phyloP scores from a whole-genome alignment of 2,797 vertebrate genomes.

The Sebastes iracundus region DNA sequence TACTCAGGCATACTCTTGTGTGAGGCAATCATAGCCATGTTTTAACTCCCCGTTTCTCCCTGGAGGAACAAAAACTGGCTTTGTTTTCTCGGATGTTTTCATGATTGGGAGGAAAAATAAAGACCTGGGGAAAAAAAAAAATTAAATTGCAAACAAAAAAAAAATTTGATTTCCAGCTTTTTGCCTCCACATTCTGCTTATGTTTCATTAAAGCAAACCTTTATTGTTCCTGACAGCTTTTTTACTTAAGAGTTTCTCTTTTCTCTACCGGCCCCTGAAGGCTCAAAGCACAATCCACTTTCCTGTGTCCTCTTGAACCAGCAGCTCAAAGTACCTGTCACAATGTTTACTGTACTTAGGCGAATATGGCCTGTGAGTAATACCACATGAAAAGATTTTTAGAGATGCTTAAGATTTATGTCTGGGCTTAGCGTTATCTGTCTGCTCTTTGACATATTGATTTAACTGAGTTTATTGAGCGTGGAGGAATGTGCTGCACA shows the following conservation, averaged over 20 bases:
- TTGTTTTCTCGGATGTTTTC: conserved; percentile 18
- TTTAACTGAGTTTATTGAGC: conserved; percentile 78
- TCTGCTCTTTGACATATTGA: conserved; percentile 80
- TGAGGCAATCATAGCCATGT: conserved; percentile 30
- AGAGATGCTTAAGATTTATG: conserved; percentile 76
- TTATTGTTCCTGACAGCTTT: conserved; percentile 52
- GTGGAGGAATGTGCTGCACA: conserved; percentile 75
- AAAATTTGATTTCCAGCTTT: not conserved
- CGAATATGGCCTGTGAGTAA: conserved; percentile 73
- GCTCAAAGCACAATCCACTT: conserved; percentile 59
- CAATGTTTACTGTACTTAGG: conserved; percentile 78
- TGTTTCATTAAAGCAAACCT: conserved; percentile 63
- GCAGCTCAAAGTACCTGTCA: conserved; percentile 76
- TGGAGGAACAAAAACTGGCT: not conserved
- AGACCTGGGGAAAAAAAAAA: not conserved
- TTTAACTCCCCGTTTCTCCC: conserved; percentile 34
- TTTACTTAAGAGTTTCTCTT: conserved; percentile 52
- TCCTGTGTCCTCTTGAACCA: conserved; percentile 75
- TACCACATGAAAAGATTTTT: conserved; percentile 77
- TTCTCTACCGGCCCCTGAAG: conserved; percentile 1
- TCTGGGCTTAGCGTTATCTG: conserved; percentile 74
- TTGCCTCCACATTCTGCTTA: conserved; percentile 35
- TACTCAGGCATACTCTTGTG: conserved; percentile 33
- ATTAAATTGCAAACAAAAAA: conserved; percentile 3
- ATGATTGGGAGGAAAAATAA: not conserved